Percentiles rank a stretch among this genome's conserved stretches.
These are phyloP conservation scores for Pentalonia nigronervosa DNA, from an alignment of 1,140 invertebrate species.

Conservation along the genomic window DNA sequence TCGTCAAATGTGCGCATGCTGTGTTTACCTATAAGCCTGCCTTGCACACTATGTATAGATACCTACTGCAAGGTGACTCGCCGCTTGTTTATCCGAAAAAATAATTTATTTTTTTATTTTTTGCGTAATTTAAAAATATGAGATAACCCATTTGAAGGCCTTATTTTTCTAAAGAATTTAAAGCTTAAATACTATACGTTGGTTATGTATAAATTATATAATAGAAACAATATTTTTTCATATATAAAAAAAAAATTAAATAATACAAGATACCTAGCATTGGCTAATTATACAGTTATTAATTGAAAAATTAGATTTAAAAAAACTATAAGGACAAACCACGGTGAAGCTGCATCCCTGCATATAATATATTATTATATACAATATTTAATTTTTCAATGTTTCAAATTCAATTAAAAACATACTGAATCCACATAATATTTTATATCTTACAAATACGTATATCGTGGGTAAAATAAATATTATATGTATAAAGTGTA, in stretches of 20 bases:
- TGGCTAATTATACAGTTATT: neutral
- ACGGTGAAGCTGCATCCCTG: too few relatives aligned
- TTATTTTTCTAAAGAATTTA: neutral
- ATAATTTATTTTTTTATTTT: neutral
- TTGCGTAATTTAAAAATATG: neutral
- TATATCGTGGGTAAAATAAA: neutral
- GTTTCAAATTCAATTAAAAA: too few relatives aligned
- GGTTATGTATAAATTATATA: neutral
- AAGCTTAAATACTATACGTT: neutral
- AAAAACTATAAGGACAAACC: neutral
- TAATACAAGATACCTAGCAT: neutral
- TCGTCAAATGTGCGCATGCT: neutral
- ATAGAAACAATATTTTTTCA: neutral
- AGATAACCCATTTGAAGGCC: neutral
- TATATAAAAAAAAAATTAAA: neutral
- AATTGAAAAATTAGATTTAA: neutral
- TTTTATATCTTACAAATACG: too few relatives aligned
- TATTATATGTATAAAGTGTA: neutral
- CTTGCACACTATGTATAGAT: neutral
- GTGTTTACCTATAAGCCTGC: neutral
- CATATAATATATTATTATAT: too few relatives aligned
- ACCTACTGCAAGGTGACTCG: neutral
- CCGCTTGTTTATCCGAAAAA: neutral
- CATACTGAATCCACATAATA: too few relatives aligned
- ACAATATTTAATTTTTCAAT: too few relatives aligned